These are phyloP conservation scores for Argyrosomus japonicus DNA, from an alignment of 2,113 vertebrate species.

Conservation along the genomic window DNA sequence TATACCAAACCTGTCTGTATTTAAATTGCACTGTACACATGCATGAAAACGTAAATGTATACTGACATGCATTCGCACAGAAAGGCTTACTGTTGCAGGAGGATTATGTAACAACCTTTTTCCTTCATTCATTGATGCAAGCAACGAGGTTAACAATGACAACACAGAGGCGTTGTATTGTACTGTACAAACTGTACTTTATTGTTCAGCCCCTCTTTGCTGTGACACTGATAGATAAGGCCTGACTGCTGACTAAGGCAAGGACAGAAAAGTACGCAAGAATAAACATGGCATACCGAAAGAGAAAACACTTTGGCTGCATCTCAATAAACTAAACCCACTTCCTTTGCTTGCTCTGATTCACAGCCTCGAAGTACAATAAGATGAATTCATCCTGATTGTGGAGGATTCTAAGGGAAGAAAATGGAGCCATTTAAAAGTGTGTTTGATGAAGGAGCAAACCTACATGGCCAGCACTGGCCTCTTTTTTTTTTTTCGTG, in stretches of 20 bases:
- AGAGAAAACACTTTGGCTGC: constrained; percentile 39
- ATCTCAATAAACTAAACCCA: constrained; percentile 23
- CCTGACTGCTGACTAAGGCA: constrained; percentile 48
- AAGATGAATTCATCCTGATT: not conserved
- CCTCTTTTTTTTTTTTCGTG: not conserved
- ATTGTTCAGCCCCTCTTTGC: constrained; percentile 42
- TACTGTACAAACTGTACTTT: constrained; percentile 51
- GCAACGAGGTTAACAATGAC: constrained; percentile 13
- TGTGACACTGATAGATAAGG: constrained; percentile 56
- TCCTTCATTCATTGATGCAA: not conserved
- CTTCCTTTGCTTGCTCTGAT: constrained; percentile 13
- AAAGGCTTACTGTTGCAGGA: constrained; percentile 1
- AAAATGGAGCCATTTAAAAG: constrained; percentile 3
- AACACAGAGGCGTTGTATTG: constrained; percentile 11
- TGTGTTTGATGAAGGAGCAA: not conserved
- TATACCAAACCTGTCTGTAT: constrained; percentile 1
- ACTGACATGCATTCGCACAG: not conserved
- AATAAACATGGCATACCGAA: constrained; percentile 23
- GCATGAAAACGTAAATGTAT: not conserved
- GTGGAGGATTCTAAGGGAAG: not conserved
- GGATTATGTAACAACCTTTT: not conserved
- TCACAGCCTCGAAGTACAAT: constrained; percentile 4
- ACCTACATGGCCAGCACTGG: not conserved
- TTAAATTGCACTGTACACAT: not conserved
- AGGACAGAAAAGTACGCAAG: constrained; percentile 47